phyloP scores from a whole-genome alignment of 2,888 invertebrate species.

The Luffia ferchaultella region DNA sequence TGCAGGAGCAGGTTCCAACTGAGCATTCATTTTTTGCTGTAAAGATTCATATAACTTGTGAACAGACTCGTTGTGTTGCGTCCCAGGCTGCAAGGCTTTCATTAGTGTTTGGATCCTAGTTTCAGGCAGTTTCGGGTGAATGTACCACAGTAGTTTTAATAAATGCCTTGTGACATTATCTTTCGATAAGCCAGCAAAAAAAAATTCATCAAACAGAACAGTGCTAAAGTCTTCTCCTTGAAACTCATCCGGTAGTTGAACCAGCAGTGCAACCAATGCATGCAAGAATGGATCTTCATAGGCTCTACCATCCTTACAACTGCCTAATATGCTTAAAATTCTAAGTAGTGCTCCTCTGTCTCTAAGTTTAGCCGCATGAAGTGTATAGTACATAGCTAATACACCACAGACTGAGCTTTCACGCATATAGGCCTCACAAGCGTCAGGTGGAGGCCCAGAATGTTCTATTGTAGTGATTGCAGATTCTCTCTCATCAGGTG shows the following conservation, averaged over 20 bases:
- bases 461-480: conserved; percentile 94
- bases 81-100: conserved; percentile 78
- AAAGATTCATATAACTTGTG: conserved; percentile 80
- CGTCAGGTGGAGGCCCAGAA: conserved; percentile 92
- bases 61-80: conserved; percentile 85
- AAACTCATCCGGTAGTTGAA: conserved; percentile 92
- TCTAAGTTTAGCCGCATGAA: conserved; percentile 84
- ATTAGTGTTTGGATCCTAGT: conserved; percentile 81
- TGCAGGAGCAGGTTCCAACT: conserved; percentile 70
- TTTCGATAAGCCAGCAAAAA: conserved; percentile 86
- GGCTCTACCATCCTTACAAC: conserved; percentile 90
- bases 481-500: conserved; percentile 92
- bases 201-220: conserved; percentile 94
- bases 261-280: conserved; percentile 84
- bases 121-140: conserved; percentile 84
- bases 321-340: conserved; percentile 88
- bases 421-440: conserved; percentile 91
- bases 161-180: conserved; percentile 94
- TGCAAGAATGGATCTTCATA: conserved; percentile 96
- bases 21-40: conserved; percentile 79
- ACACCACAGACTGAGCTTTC: conserved; percentile 93
- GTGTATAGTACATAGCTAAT: conserved; percentile 93
- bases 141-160: conserved; percentile 89
- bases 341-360: conserved; percentile 84
- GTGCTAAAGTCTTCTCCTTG: conserved; percentile 94